Percentiles rank a stretch among this genome's conserved stretches.
These are phyloP conservation scores for Pachymerium ferrugineum DNA, from an alignment of 2,888 invertebrate species.

Conservation along the genomic window DNA sequence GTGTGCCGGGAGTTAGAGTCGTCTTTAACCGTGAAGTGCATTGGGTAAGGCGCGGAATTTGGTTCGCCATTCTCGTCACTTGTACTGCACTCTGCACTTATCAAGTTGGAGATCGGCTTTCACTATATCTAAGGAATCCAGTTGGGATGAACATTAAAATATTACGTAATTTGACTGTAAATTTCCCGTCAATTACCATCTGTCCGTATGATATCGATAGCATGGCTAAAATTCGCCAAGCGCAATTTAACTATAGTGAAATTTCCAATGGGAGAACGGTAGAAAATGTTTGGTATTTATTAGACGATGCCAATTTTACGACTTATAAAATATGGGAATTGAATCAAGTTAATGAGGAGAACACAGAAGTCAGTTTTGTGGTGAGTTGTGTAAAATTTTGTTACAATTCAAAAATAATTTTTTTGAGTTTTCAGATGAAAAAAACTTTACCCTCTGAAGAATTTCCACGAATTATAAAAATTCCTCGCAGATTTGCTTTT, in stretches of 20 bases:
- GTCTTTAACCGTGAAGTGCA: neutral
- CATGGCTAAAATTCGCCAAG: neutral
- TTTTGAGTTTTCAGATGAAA: neutral
- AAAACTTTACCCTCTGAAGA: neutral
- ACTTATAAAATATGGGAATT: neutral
- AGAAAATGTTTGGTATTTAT: neutral
- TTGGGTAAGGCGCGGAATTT: neutral
- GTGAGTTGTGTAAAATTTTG: slow-evolving; percentile 7
- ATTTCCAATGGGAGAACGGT: neutral
- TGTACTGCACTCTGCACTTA: neutral
- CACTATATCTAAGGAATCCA: neutral
- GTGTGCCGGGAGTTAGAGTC: neutral
- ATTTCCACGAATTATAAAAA: neutral
- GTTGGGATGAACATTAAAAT: neutral
- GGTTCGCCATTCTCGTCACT: neutral
- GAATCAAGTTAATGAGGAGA: neutral
- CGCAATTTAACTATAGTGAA: neutral
- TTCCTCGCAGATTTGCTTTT: neutral
- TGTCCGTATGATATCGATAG: slow-evolving; percentile 30
- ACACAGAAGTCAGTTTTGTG: slow-evolving; percentile 5
- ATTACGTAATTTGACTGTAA: neutral
- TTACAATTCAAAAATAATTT: neutral
- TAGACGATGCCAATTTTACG: slow-evolving; percentile 21
- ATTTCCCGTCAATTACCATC: slow-evolving; percentile 29
- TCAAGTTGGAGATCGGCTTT: neutral